Percentiles rank a stretch among this genome's conserved stretches.
These are phyloP conservation scores for Atherinomorus stipes DNA, from an alignment of 2,113 vertebrate genomes.

Conservation along the genomic window DNA sequence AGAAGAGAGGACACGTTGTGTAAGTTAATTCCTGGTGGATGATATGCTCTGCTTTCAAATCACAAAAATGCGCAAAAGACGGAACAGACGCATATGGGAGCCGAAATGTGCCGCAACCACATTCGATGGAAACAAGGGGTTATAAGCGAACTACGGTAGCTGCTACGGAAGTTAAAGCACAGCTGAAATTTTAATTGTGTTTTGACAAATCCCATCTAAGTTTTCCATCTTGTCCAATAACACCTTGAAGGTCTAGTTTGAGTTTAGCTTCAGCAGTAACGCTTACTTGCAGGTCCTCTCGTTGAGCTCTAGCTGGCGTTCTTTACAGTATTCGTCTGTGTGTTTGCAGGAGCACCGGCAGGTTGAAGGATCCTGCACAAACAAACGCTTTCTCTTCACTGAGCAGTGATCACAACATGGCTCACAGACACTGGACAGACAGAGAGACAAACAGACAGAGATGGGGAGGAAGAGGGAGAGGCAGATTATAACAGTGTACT, in stretches of 20 bases:
- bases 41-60: too few species aligned
- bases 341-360: constrained; percentile 99
- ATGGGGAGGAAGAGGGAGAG: constrained; percentile 58
- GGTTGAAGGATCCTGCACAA: constrained; percentile 95
- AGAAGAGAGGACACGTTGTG: not conserved
- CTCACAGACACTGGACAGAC: constrained; percentile 90
- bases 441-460: constrained; percentile 82
- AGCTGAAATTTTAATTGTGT: constrained; percentile 12
- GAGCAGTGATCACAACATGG: constrained; percentile 95
- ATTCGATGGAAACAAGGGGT: constrained; percentile 24
- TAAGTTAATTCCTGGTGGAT: constrained; percentile 3
- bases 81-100: not conserved
- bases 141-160: constrained; percentile 2
- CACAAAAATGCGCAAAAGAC: not conserved
- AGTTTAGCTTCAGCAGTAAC: constrained; percentile 1
- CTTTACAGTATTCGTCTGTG: constrained; percentile 96
- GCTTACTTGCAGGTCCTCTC: constrained; percentile 99
- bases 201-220: constrained; percentile 4
- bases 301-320: constrained; percentile 98
- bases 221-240: not conserved
- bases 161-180: not conserved
- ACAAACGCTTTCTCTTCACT: constrained; percentile 95
- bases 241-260: not conserved
- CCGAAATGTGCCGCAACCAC: not conserved
- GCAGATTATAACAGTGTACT: constrained; percentile 56